phyloP scores from a whole-genome alignment of 92 coral and sea anemone species.

The Anthopleura xanthogrammica region DNA sequence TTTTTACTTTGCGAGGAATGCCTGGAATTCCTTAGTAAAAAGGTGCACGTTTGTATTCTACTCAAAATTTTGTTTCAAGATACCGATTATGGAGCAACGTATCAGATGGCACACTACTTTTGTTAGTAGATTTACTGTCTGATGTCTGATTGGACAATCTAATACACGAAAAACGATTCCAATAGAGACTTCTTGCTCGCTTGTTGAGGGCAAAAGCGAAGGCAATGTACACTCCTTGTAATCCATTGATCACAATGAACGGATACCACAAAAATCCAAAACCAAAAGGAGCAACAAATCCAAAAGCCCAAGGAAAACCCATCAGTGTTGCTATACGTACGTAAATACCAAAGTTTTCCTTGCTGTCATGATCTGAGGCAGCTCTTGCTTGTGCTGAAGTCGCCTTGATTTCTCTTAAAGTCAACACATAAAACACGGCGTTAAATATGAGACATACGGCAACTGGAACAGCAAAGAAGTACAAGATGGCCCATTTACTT shows the following conservation, averaged over 20 bases:
- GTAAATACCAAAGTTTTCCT: slow-evolving; percentile 41
- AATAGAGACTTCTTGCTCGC: slow-evolving; percentile 31
- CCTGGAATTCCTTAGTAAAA: too few relatives aligned
- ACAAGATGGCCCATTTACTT: slow-evolving; percentile 22
- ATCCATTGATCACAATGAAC: slow-evolving; percentile 25
- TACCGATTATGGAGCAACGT: background rate
- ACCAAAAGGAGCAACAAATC: slow-evolving; percentile 32
- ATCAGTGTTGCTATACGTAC: slow-evolving; percentile 54
- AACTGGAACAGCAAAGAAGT: slow-evolving; percentile 41
- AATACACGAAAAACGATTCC: slow-evolving; percentile 7
- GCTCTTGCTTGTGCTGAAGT: slow-evolving; percentile 44
- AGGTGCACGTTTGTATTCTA: too few relatives aligned
- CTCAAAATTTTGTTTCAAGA: background rate
- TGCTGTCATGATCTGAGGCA: slow-evolving; percentile 32
- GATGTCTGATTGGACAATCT: background rate
- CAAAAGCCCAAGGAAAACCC: slow-evolving; percentile 57
- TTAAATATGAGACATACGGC: slow-evolving; percentile 38
- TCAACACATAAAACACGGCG: slow-evolving; percentile 32
- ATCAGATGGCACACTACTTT: background rate
- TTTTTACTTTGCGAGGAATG: background rate
- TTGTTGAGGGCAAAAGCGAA: slow-evolving; percentile 47
- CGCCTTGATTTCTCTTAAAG: slow-evolving; percentile 48
- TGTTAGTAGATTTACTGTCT: background rate
- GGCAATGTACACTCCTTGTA: slow-evolving; percentile 57
- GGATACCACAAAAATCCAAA: slow-evolving; percentile 34